Percentiles rank a stretch among this genome's conserved stretches.
These are phyloP conservation scores for Zeus faber DNA, from an alignment of 2,113 vertebrate genomes.

Conservation along the genomic window DNA sequence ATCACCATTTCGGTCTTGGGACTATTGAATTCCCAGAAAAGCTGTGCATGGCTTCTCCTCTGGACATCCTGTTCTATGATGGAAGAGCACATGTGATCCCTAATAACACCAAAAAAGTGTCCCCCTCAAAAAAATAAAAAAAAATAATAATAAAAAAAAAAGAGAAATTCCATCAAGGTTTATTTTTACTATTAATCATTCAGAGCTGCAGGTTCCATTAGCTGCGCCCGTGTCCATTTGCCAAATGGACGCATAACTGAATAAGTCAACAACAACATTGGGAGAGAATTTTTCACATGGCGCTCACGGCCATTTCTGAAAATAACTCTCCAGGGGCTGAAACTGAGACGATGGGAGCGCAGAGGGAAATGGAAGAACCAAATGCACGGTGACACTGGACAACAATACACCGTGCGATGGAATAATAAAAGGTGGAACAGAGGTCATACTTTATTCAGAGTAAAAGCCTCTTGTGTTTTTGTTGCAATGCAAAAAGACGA, in stretches of 20 bases:
- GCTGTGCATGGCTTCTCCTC: not conserved
- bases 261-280: slow-evolving; percentile 70
- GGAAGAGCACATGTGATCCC: slow-evolving; percentile 19
- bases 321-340: slow-evolving; percentile 68
- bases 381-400: slow-evolving; percentile 49
- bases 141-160: not conserved
- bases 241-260: slow-evolving; percentile 69
- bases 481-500: slow-evolving; percentile 41
- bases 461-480: slow-evolving; percentile 51
- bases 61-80: slow-evolving; percentile 18
- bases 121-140: too few relatives aligned
- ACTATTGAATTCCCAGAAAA: too few relatives aligned
- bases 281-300: slow-evolving; percentile 59
- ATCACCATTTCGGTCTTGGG: too few relatives aligned
- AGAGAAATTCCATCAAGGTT: slow-evolving; percentile 38
- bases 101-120: too few relatives aligned
- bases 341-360: slow-evolving; percentile 64
- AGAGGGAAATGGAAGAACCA: slow-evolving; percentile 46
- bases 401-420: slow-evolving; percentile 46
- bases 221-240: slow-evolving; percentile 60
- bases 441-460: slow-evolving; percentile 68
- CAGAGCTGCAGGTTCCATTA: slow-evolving; percentile 64
- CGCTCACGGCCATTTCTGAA: slow-evolving; percentile 61
- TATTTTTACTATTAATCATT: slow-evolving; percentile 70
- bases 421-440: slow-evolving; percentile 55